Conservation (phyloP, 2,797 vertebrate genomes). For the Sebastes flavidus region DNA sequence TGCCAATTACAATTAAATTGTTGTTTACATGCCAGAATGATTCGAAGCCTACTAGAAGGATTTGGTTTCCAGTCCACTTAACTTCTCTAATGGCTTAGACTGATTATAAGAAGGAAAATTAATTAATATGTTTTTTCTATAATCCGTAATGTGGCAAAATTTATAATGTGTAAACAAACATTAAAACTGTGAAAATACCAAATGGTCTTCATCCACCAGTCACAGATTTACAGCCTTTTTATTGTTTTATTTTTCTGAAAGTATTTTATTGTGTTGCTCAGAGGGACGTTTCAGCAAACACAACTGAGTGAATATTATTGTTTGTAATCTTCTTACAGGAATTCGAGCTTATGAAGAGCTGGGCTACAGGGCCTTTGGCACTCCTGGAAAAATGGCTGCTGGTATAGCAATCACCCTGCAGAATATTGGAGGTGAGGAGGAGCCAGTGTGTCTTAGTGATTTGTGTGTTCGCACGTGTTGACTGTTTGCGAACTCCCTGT, state of each 20-base stretch:
- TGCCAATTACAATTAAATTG: neutral
- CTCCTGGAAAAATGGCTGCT: constrained; percentile 92
- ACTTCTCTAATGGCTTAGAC: neutral
- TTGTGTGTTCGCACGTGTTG: constrained; percentile 1
- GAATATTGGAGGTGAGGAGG: constrained; percentile 92
- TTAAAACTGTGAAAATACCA: neutral
- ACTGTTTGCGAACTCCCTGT: neutral
- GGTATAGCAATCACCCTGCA: constrained; percentile 94
- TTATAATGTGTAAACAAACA: neutral
- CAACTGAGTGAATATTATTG: constrained; percentile 16
- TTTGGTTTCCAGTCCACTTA: neutral
- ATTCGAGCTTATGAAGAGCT: constrained; percentile 95
- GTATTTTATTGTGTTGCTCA: neutral
- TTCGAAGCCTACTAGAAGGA: neutral
- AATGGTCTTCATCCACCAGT: neutral
- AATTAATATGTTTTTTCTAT: neutral
- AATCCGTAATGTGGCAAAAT: neutral
- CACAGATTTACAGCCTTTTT: neutral
- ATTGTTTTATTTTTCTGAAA: neutral
- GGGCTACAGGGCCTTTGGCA: constrained; percentile 93
- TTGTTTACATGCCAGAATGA: neutral
- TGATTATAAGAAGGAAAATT: neutral
- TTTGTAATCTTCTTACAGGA: constrained; percentile 77
- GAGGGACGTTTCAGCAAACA: neutral
- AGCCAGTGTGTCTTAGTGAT: neutral